These are phyloP conservation scores for Dryomyza anilis DNA, from an alignment of 2,888 invertebrate species.

Conservation along the genomic window DNA sequence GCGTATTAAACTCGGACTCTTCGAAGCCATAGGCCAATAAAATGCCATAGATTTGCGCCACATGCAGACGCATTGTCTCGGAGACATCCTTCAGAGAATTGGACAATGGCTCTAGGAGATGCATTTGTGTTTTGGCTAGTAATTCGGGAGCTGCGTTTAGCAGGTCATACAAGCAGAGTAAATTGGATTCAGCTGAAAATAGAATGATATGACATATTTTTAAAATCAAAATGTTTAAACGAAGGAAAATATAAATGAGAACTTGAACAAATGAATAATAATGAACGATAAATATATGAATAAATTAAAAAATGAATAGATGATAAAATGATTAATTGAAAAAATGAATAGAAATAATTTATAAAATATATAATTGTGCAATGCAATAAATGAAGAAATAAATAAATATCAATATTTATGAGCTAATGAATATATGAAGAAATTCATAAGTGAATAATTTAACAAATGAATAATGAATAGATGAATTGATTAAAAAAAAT, in stretches of 20 bases:
- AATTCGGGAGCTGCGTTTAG: slow-evolving; percentile 80
- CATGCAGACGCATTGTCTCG: slow-evolving; percentile 76
- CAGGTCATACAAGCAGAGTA: slow-evolving; percentile 81
- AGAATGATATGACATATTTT: background rate
- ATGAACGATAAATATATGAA: too few species aligned
- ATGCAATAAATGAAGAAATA: too few species aligned
- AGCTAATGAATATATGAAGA: too few species aligned
- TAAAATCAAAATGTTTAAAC: background rate
- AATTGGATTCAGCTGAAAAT: slow-evolving; percentile 52
- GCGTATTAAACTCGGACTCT: slow-evolving; percentile 63
- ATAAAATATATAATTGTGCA: too few species aligned
- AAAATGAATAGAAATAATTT: too few species aligned
- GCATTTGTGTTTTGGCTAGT: slow-evolving; percentile 69
- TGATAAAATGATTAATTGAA: too few species aligned
- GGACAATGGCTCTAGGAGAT: slow-evolving; percentile 53
- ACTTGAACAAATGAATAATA: background rate
- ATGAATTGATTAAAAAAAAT: too few species aligned
- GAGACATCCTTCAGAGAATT: slow-evolving; percentile 71
- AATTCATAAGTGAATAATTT: too few species aligned
- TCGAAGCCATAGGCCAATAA: slow-evolving; percentile 67
- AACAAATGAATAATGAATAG: too few species aligned
- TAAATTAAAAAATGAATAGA: too few species aligned
- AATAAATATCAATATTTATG: too few species aligned
- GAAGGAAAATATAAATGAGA: background rate
- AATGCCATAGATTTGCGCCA: slow-evolving; percentile 77